Conservation (phyloP, 2,888 invertebrate species). For the Agapostemon virescens region DNA sequence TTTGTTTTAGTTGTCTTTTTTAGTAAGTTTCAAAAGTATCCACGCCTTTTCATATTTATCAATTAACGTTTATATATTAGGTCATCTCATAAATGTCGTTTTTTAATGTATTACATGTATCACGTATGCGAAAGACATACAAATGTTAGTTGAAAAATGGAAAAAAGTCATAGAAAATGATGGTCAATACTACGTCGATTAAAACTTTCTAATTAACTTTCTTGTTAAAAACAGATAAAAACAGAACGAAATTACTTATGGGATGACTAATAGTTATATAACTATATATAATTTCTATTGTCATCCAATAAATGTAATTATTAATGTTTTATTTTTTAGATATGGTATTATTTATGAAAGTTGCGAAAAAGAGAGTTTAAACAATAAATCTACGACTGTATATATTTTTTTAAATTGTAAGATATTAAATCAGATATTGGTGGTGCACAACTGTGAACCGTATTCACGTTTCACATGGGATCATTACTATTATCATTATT, state of each 20-base stretch:
- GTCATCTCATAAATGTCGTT: neutral
- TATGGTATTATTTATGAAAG: constrained; percentile 96
- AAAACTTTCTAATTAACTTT: no score
- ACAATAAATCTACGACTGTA: neutral
- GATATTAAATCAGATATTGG: neutral
- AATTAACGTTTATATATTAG: neutral
- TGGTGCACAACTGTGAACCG: constrained; percentile 44
- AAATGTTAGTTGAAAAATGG: neutral
- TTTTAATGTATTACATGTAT: no score
- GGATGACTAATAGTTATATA: neutral
- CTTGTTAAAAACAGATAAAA: no score
- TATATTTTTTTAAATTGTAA: neutral
- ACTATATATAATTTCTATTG: neutral
- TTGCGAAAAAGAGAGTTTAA: constrained; percentile 87
- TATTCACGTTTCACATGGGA: constrained; percentile 43
- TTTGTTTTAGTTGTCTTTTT: constrained; percentile 93
- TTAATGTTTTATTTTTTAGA: constrained; percentile 81
- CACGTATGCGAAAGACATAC: no score
- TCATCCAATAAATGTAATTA: neutral
- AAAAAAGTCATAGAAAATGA: no score
- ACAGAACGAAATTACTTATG: neutral
- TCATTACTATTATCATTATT: constrained; percentile 47
- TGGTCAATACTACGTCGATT: no score
- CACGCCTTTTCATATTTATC: neutral
- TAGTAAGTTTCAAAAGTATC: constrained; percentile 83